These are phyloP conservation scores for Drosophila nasuta DNA, from an alignment of 1,140 invertebrate species.

Conservation along the genomic window DNA sequence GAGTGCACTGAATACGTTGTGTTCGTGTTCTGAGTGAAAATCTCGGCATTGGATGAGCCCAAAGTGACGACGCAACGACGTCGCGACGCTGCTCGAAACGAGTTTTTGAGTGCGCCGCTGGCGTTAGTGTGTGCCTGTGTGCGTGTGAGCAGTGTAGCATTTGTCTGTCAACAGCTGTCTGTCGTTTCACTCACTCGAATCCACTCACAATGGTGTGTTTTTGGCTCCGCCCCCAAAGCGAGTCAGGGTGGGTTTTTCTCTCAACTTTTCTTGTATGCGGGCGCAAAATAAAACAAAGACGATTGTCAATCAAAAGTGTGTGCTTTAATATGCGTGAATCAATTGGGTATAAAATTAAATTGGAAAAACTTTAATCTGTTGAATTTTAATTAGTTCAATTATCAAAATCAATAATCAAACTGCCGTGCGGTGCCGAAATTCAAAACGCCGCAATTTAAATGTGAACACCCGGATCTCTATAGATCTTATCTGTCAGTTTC, in stretches of 20 bases:
- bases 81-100: slow-evolving; percentile 44
- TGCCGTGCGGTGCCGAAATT: slow-evolving; percentile 32
- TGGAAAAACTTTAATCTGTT: slow-evolving; percentile 57
- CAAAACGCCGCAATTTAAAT: slow-evolving; percentile 31
- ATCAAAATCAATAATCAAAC: slow-evolving; percentile 36
- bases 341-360: slow-evolving; percentile 55
- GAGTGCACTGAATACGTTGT: slow-evolving; percentile 43
- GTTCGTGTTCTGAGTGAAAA: slow-evolving; percentile 62
- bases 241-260: slow-evolving; percentile 29
- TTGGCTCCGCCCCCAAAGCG: slow-evolving; percentile 40
- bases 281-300: slow-evolving; percentile 27
- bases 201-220: slow-evolving; percentile 38
- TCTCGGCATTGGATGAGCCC: slow-evolving; percentile 55
- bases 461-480: slow-evolving; percentile 7
- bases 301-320: slow-evolving; percentile 52
- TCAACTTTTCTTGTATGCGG: not conserved
- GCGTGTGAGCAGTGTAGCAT: slow-evolving; percentile 11
- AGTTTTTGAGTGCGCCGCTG: slow-evolving; percentile 35
- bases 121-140: not conserved
- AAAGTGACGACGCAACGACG: not conserved
- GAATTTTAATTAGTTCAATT: slow-evolving; percentile 37
- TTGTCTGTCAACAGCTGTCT: not conserved
- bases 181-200: slow-evolving; percentile 38
- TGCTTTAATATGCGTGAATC: slow-evolving; percentile 53
- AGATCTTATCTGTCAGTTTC: slow-evolving; percentile 5